Evolutionary conservation across 2,113 vertebrate species (phyloP).

Genomic region (Cavia aperea): DNA sequence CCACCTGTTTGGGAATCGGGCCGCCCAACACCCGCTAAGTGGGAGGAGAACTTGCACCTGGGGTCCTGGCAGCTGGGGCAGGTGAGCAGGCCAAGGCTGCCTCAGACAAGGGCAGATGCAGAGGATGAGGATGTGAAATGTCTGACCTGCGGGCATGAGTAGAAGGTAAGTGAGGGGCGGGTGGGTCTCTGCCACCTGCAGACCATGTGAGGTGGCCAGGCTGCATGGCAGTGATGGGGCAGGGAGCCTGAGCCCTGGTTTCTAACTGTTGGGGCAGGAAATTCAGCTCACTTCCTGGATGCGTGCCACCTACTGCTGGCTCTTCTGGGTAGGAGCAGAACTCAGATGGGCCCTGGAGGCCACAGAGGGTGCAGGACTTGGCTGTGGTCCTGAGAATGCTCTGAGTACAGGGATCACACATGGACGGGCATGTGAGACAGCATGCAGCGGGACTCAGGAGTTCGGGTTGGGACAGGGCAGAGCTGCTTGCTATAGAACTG

Average conservation of each 20-base stretch:
- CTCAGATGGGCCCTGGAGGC: neutral
- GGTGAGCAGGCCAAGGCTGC: neutral
- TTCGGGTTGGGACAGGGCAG: too few relatives aligned
- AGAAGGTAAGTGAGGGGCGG: neutral
- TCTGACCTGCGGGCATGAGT: accelerated
- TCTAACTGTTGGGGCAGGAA: accelerated
- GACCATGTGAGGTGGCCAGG: accelerated
- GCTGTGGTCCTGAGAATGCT: neutral
- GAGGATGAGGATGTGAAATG: accelerated
- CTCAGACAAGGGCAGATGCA: neutral
- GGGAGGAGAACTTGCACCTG: neutral
- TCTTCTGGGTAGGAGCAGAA: neutral
- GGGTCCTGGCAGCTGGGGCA: neutral
- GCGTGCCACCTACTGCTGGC: neutral
- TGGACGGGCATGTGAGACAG: neutral
- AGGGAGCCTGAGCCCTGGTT: neutral
- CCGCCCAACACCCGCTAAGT: neutral
- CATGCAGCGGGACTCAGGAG: neutral
- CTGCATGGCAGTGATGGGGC: too few relatives aligned
- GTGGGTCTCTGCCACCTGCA: neutral
- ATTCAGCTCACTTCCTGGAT: neutral
- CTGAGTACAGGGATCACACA: neutral
- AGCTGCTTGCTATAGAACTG: neutral
- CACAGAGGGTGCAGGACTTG: neutral
- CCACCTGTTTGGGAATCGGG: neutral